Base-by-base conservation (phyloP, 2,797 vertebrate genomes). In the Nannoperca australis region DNA sequence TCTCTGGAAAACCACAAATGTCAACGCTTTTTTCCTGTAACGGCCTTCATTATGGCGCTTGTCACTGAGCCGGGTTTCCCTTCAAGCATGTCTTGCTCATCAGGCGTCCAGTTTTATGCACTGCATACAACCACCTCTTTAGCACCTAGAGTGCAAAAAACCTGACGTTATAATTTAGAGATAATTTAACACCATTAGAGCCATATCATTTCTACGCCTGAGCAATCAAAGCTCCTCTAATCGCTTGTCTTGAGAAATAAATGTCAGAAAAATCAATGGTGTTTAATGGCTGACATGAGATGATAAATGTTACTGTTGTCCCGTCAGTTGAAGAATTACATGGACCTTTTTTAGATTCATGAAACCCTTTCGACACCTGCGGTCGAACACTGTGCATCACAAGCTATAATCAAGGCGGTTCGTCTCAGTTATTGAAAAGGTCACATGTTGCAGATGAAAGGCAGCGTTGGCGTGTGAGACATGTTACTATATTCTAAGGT, bases 11-110 rank as follows among this genome's bases (percentile, higher is more conserved):
- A 79, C 84, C 82, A 62, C 86, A 56, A 60, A 84, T 81, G 74
- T 73, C 68, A 75, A 81, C 64, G 59, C 67, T 80, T 88, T 85
- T 80, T 88, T 85, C 71, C 86, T 62, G 47, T 60, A 47, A 70
- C 51, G 44, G 61, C 70, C 47, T 18, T 66, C 50, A 53, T 83
- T 83, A 79, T 73, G 73, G 71, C 56, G 44, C 74, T 83, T 73
- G 75, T 76, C 77, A 61, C 81, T 13, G 58, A 60, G 59, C 66
- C 49, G 18, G 47, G 40, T 24, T 44, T 73, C 54, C 79, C 78
- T 79, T 61, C 15, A 77, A 62, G 56, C 15, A 44, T 30, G 22
- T 9, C 24, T 47, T 4, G 30, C 60, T 72, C 27, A 47, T 49
- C 79, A 61, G 22, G 54, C 45, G 3, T 42, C 15, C 70, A 22